Percentiles rank a stretch among this genome's conserved stretches.
Conservation (phyloP, 2,888 invertebrate genomes). For the Andricus curvator region DNA sequence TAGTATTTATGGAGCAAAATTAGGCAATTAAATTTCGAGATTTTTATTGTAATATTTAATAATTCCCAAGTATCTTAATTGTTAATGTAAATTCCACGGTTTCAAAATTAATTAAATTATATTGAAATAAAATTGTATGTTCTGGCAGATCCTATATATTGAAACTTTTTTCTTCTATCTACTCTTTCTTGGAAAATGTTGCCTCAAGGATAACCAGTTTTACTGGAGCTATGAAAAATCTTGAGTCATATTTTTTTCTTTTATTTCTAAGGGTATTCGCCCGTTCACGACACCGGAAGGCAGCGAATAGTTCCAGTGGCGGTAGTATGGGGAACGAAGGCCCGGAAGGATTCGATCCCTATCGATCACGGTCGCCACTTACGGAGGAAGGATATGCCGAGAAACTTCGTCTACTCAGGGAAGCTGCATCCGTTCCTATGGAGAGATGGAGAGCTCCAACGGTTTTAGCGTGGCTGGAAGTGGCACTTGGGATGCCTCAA, state of each 20-base stretch:
- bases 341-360: constrained; percentile 78
- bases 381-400: constrained; percentile 87
- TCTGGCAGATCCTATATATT: not conserved
- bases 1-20: too few relatives aligned
- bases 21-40: too few relatives aligned
- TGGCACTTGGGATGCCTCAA: constrained; percentile 96
- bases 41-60: too few relatives aligned
- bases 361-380: constrained; percentile 83
- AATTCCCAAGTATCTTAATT: too few relatives aligned
- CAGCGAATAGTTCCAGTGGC: constrained; percentile 80
- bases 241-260: constrained; percentile 2
- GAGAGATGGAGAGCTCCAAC: constrained; percentile 95
- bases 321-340: constrained; percentile 83
- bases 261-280: constrained; percentile 85
- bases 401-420: constrained; percentile 87
- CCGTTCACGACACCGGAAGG: constrained; percentile 90
- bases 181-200: not conserved
- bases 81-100: too few relatives aligned
- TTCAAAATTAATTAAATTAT: not conserved
- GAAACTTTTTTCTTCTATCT: not conserved
- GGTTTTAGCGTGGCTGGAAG: constrained; percentile 96
- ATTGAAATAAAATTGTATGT: not conserved
- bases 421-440: constrained; percentile 91
- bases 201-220: not conserved
- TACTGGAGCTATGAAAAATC: not conserved